Base-by-base conservation (phyloP, 2,888 invertebrate genomes). In the Himalopsyche anomala region DNA sequence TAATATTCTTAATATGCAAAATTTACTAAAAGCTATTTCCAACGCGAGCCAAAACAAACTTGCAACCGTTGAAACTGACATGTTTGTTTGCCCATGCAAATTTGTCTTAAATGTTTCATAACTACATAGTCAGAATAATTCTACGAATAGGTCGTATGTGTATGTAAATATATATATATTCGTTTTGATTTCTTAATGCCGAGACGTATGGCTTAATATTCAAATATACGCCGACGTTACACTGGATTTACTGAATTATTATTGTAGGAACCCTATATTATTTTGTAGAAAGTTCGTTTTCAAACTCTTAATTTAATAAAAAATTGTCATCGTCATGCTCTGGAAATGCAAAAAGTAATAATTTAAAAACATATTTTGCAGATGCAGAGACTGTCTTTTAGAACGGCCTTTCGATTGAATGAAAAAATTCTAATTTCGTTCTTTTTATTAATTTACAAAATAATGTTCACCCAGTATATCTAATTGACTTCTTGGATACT, bases 1-100 rank as follows among this genome's bases (percentile, higher is more conserved):
- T 74, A 74, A 36, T 74, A 74, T 74, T 74, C 74, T 74, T 74
- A 74, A 74, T 74, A 74, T 74, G 74, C 74, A 74, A 74, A 74
- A 74, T 74, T 15, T 74, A 74, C 74, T 74, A 36, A 36, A 74
- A 28, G 28, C 74, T 74, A 74, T 74, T 74, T 74, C 74, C 12
- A 74, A 36, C 74, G 36, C 74, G 74, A 74, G 74, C 74, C 36
- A 74, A 74, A 74, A 74, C 38, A 74, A 38, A 74, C 74, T 74
- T 74, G 74, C 74, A 74, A 74, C 74, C 74, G 74, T 74, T 74
- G 74, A 74, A 74, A 36, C 74, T 38, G 74, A 74, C 74, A 74
- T 74, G 74, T 74, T 74, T 74, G 74, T 74, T 74, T 74, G 38
- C 12, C 38, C 74, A 74, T 74, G 74, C 28, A 74, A 74, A 74